Evolutionary conservation across 2,888 invertebrate species (phyloP).

Genomic region (Dysmachus trigonus): DNA sequence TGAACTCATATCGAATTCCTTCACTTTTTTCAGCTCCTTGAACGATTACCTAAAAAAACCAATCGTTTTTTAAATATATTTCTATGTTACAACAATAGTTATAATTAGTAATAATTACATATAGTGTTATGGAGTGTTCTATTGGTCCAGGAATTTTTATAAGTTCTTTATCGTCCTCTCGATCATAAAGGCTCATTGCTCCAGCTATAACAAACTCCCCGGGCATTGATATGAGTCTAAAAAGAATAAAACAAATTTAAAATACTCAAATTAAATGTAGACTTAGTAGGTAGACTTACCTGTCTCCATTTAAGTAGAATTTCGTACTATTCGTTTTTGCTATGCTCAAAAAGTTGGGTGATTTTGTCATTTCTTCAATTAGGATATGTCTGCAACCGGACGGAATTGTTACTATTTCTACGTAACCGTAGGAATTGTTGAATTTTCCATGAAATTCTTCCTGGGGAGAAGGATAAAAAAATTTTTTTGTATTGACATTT

Average conservation of each 20-base stretch:
- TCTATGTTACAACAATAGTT: neutral
- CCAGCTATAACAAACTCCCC: slow-evolving; percentile 86
- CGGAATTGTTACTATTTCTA: slow-evolving; percentile 75
- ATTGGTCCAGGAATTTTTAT: slow-evolving; percentile 84
- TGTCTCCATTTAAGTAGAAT: slow-evolving; percentile 81
- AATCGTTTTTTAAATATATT: neutral
- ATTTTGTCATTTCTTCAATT: slow-evolving; percentile 78
- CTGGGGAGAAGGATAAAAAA: neutral
- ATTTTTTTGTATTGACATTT: neutral
- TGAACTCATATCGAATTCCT: slow-evolving; percentile 86
- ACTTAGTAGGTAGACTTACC: slow-evolving; percentile 65
- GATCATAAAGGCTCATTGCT: slow-evolving; percentile 79
- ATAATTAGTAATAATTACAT: slow-evolving; percentile 68
- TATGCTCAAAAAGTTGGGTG: slow-evolving; percentile 83
- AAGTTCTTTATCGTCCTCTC: slow-evolving; percentile 81
- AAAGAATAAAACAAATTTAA: slow-evolving; percentile 50
- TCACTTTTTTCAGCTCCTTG: slow-evolving; percentile 79
- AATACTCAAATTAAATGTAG: neutral
- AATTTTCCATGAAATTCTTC: slow-evolving; percentile 62
- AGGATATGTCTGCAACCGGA: slow-evolving; percentile 81
- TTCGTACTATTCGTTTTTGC: slow-evolving; percentile 74
- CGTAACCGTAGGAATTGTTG: slow-evolving; percentile 70
- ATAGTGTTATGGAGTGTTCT: slow-evolving; percentile 80
- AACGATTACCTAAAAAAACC: slow-evolving; percentile 71
- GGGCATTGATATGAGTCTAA: slow-evolving; percentile 74